phyloP scores from a whole-genome alignment of 1,140 invertebrate species.

The Micrasema minimum region DNA sequence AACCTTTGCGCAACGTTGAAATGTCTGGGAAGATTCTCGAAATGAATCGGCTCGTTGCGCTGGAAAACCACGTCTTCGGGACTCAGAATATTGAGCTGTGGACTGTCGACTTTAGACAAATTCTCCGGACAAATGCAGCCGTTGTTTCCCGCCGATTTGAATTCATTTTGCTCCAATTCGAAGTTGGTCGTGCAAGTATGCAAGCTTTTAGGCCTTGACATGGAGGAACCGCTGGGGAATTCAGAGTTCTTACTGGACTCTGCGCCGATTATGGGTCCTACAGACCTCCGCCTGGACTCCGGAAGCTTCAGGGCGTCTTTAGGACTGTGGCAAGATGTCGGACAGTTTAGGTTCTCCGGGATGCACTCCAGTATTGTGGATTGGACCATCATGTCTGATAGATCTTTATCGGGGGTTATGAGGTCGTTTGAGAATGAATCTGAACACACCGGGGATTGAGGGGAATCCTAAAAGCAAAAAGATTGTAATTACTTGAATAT shows the following conservation, averaged over 20 bases:
- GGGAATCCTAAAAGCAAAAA: constrained; percentile 46
- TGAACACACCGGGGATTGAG: constrained; percentile 40
- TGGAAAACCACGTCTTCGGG: constrained; percentile 12
- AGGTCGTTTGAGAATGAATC: constrained; percentile 46
- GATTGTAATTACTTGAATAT: too few relatives aligned
- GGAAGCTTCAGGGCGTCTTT: constrained; percentile 19
- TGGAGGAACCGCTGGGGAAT: constrained; percentile 13
- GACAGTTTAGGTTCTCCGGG: constrained; percentile 43
- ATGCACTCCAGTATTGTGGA: constrained; percentile 44
- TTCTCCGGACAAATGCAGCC: constrained; percentile 1
- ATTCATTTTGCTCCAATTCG: constrained; percentile 9
- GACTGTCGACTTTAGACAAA: not conserved
- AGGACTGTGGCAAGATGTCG: constrained; percentile 6
- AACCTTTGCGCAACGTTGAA: not conserved
- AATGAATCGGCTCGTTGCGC: not conserved
- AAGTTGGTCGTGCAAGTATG: constrained; percentile 22
- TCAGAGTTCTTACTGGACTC: constrained; percentile 17
- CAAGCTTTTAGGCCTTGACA: constrained; percentile 37
- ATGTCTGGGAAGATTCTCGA: constrained; percentile 23
- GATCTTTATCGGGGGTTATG: constrained; percentile 43
- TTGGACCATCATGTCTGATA: constrained; percentile 31
- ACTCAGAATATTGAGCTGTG: constrained; percentile 12
- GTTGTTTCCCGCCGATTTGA: not conserved
- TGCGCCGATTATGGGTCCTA: constrained; percentile 12
- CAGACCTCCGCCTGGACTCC: constrained; percentile 28